These are phyloP conservation scores for Ypsolopha scabrella DNA, from an alignment of 2,888 invertebrate genomes.

Conservation along the genomic window DNA sequence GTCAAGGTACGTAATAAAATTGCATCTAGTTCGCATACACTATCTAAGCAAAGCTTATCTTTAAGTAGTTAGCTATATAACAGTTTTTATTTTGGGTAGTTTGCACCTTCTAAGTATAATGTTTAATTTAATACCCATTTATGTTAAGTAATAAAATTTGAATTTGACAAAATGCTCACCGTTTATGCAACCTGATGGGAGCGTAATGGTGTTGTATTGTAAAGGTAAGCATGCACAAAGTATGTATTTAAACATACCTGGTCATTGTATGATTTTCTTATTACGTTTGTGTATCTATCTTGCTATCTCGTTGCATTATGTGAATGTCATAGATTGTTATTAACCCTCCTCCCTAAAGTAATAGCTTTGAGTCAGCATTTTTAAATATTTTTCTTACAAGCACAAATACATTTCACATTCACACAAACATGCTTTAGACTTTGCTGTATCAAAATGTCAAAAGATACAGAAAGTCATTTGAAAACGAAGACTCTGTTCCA, in stretches of 20 bases:
- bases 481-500: too few species aligned
- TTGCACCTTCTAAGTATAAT: conserved; percentile 54
- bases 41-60: conserved; percentile 38
- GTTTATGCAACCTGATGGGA: conserved; percentile 68
- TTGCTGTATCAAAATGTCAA: too few species aligned
- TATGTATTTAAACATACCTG: conserved; percentile 43
- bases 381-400: too few species aligned
- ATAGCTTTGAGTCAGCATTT: not conserved
- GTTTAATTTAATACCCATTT: conserved; percentile 53
- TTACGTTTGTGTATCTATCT: not conserved
- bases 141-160: conserved; percentile 54
- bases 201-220: conserved; percentile 67
- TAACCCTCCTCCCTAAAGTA: not conserved
- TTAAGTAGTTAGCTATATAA: conserved; percentile 57
- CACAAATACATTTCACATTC: too few species aligned
- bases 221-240: conserved; percentile 68
- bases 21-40: conserved; percentile 7
- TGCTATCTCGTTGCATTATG: not conserved
- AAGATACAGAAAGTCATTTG: too few species aligned
- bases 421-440: too few species aligned
- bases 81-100: conserved; percentile 56
- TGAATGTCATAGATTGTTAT: conserved; percentile 1
- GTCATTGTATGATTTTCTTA: conserved; percentile 8
- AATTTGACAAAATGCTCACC: conserved; percentile 65
- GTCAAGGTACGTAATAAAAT: conserved; percentile 75